phyloP scores from a whole-genome alignment of 2,113 vertebrate species.

The Hippotragus niger region DNA sequence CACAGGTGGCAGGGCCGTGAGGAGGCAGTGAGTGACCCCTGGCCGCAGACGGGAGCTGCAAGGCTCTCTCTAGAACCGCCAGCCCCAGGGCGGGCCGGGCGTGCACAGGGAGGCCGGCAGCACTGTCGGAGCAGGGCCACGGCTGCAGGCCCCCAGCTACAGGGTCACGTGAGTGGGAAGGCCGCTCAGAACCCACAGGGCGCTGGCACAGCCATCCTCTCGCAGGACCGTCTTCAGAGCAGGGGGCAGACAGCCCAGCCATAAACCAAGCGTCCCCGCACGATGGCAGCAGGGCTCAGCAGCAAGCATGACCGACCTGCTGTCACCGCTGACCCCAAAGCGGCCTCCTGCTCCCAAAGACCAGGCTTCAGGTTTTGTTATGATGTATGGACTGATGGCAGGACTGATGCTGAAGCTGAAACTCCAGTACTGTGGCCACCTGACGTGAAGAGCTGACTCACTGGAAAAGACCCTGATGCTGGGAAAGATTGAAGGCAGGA shows the following conservation, averaged over 20 bases:
- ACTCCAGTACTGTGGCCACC: background rate
- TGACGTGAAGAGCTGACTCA: rapidly evolving
- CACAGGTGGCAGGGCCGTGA: background rate
- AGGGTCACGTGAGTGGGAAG: background rate
- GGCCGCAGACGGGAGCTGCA: background rate
- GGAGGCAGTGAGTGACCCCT: rapidly evolving
- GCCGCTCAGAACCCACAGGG: background rate
- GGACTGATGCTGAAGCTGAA: background rate
- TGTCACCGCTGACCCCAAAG: background rate
- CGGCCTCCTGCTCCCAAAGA: background rate
- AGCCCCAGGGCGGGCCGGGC: background rate
- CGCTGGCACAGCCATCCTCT: rapidly evolving
- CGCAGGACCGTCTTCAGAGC: background rate
- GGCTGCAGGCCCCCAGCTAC: background rate
- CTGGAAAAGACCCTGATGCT: background rate
- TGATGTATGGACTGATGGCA: background rate
- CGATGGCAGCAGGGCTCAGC: background rate
- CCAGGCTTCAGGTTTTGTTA: too few relatives aligned
- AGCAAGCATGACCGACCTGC: background rate
- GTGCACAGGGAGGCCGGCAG: rapidly evolving
- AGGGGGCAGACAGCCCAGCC: background rate
- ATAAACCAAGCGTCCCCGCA: rapidly evolving
- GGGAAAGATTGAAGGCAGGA: background rate
- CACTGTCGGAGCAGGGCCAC: background rate
- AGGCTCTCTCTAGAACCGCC: background rate